These are phyloP conservation scores for Hippopotamyrus pictus DNA, from an alignment of 2,797 vertebrate species.

Conservation along the genomic window DNA sequence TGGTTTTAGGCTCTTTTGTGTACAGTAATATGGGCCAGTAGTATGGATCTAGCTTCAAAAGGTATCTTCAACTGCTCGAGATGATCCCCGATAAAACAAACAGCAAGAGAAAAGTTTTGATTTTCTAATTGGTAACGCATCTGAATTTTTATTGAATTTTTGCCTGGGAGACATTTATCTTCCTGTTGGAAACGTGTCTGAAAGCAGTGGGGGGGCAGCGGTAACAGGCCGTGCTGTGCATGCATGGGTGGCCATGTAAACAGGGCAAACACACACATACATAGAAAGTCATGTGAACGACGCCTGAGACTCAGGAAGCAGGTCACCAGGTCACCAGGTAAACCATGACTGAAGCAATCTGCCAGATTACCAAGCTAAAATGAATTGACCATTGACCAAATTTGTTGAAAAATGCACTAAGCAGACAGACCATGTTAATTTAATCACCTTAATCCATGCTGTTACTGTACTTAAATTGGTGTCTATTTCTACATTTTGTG, in stretches of 20 bases:
- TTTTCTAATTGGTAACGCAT: constrained; percentile 34
- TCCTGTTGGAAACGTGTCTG: constrained; percentile 21
- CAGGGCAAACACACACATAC: neutral
- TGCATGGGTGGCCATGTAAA: neutral
- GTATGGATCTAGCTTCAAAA: neutral
- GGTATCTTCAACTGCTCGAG: neutral
- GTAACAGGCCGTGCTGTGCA: neutral
- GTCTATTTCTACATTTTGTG: neutral
- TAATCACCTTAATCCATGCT: neutral
- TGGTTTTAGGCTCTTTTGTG: neutral
- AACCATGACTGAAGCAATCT: neutral
- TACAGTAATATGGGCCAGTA: neutral
- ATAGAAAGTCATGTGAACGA: neutral
- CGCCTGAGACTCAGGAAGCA: neutral
- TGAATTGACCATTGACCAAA: neutral
- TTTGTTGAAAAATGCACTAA: neutral
- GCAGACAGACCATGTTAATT: neutral
- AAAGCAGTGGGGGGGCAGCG: neutral
- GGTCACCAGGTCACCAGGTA: neutral
- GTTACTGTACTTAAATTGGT: neutral
- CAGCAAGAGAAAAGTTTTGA: constrained; percentile 42
- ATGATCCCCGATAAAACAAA: constrained; percentile 30
- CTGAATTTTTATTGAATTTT: constrained; percentile 44
- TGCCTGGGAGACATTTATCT: constrained; percentile 40
- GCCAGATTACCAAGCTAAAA: neutral